Percentiles rank a stretch among this genome's conserved stretches.
phyloP scores from a whole-genome alignment of 2,888 invertebrate species.

The Helleia helle region DNA sequence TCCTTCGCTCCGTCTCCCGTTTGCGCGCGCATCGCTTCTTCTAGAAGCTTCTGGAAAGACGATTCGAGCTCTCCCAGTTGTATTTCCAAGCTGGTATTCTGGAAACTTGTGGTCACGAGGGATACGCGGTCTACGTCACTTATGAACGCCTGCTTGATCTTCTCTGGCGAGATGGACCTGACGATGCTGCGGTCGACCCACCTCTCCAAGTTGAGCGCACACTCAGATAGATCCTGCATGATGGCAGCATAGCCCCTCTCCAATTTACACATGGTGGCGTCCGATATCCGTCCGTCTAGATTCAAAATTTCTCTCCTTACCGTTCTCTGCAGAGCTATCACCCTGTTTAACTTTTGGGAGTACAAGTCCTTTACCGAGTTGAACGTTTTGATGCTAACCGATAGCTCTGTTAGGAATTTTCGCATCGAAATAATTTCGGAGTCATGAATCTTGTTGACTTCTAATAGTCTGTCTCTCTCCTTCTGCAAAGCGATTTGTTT shows the following conservation, averaged over 20 bases:
- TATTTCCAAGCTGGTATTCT: slow-evolving; percentile 50
- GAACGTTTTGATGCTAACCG: slow-evolving; percentile 52
- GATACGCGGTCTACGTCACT: slow-evolving; percentile 40
- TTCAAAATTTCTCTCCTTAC: slow-evolving; percentile 53
- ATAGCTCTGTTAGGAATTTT: slow-evolving; percentile 55
- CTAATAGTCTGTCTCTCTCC: slow-evolving; percentile 49
- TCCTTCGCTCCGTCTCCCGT: slow-evolving; percentile 40
- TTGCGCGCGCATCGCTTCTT: slow-evolving; percentile 41
- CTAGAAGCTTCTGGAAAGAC: slow-evolving; percentile 50
- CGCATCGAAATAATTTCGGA: slow-evolving; percentile 55
- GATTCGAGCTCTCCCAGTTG: slow-evolving; percentile 56
- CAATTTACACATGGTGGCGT: slow-evolving; percentile 40
- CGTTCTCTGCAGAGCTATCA: slow-evolving; percentile 52
- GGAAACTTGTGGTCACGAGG: slow-evolving; percentile 36
- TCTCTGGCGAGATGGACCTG: slow-evolving; percentile 46
- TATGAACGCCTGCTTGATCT: slow-evolving; percentile 51
- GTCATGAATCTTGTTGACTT: slow-evolving; percentile 56
- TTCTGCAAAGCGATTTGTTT: slow-evolving; percentile 49
- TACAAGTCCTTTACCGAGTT: slow-evolving; percentile 52
- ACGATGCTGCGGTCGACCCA: slow-evolving; percentile 54
- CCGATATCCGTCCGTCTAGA: slow-evolving; percentile 40
- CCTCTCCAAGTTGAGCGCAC: slow-evolving; percentile 50
- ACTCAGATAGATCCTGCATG: slow-evolving; percentile 55
- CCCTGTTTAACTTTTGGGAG: slow-evolving; percentile 45
- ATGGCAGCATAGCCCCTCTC: slow-evolving; percentile 54